Base-by-base conservation (phyloP, 1,140 invertebrate species). In the Heliconius hermathena region DNA sequence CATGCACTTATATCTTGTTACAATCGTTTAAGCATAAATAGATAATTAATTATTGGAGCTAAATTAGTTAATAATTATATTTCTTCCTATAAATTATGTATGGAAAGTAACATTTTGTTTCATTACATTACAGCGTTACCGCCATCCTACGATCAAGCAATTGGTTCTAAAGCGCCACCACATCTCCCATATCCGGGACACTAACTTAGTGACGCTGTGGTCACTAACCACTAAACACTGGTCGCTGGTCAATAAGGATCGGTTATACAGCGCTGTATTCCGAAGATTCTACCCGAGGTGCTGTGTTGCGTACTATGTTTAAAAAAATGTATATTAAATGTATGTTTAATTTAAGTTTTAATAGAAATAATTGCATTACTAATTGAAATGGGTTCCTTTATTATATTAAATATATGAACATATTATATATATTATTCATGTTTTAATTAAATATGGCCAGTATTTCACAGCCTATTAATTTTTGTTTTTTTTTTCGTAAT, bases 61-160 rank as follows among this genome's bases (percentile, higher is more conserved):
- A 46, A 46, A 16, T n/a, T 16, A 46, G 41, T 16, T 16, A 46
- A 46, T 5, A 16, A 46, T 46, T 46, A 46, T 16, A 46, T 46
- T 46, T 46, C 3, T 5, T 46, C 13, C 3, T 46, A 46, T 16
- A 46, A 16, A 46, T 46, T 16, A 46, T 36, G 33, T 36, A 36
- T 1, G 33, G 33, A 36, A 71, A 46, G 26, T 71, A 26, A 71
- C n/a, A 41, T 75, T 8, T 29, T 13, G 2, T 66, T 66, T 74
- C 46, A 82, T 16, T 8, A 75, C 26, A 3, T 83, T 86, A 1
- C 88, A 90, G 90, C 87, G 16, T 79, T 87, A 22, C 90, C 90
- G 77, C 90, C 90, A 6, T 84, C 90, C 20, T 91, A 91, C 89
- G 90, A 90, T 18, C 89, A 91, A 54, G 89, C 83, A 1, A 80